These are phyloP conservation scores for Caenorhabditis briggsae DNA, from an alignment of 1,140 invertebrate genomes.

Conservation along the genomic window DNA sequence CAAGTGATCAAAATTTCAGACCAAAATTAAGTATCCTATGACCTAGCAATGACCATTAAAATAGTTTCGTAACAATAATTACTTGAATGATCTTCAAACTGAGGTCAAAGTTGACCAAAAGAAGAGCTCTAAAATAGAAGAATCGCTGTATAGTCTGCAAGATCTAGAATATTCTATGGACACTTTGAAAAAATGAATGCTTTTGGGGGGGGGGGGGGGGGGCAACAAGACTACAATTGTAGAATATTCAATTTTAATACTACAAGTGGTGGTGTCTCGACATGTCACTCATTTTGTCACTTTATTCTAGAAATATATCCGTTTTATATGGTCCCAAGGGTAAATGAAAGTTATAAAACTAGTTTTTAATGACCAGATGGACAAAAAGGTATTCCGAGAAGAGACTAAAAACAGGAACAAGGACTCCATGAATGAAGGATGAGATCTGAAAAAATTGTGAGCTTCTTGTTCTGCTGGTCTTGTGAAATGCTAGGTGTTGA, in stretches of 20 bases:
- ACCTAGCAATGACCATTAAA: no score
- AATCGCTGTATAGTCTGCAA: no score
- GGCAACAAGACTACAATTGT: not conserved
- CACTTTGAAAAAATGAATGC: not conserved
- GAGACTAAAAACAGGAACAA: not conserved
- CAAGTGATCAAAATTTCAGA: no score
- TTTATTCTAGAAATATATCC: not conserved
- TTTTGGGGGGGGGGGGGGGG: not conserved
- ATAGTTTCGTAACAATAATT: no score
- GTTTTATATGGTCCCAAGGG: not conserved
- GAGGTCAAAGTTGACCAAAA: no score
- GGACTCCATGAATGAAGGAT: not conserved
- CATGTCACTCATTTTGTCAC: conserved; percentile 34
- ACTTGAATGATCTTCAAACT: no score
- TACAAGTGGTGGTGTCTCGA: not conserved
- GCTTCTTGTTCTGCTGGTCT: conserved; percentile 2
- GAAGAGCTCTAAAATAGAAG: no score
- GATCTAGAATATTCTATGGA: not conserved
- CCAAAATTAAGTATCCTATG: no score
- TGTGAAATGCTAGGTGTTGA: conserved; percentile 29
- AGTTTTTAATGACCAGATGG: not conserved
- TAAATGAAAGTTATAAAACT: not conserved
- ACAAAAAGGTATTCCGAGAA: not conserved
- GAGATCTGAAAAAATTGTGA: not conserved
- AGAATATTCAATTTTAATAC: conserved; percentile 25